A percentile compares a stretch with the other conserved stretches of the same genome.
Conservation (phyloP, 2,888 invertebrate species). For the Abrostola triplasia region DNA sequence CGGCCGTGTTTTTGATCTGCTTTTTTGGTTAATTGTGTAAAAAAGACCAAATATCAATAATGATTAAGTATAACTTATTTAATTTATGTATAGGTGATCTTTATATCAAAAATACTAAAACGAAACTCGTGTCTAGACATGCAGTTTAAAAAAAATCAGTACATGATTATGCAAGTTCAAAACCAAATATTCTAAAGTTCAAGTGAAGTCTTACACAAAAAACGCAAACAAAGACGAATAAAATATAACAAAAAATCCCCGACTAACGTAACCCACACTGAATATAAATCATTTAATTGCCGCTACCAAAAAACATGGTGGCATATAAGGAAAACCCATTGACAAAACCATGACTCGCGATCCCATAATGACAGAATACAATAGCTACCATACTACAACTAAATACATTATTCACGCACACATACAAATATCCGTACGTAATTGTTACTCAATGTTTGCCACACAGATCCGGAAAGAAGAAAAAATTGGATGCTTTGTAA, state of each 20-base stretch:
- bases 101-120: too few species aligned
- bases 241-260: neutral
- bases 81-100: too few species aligned
- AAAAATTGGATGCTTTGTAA: neutral
- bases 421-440: conserved; percentile 18
- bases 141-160: too few species aligned
- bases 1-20: too few species aligned
- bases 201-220: neutral
- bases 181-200: neutral
- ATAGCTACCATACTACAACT: conserved; percentile 24
- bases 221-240: neutral
- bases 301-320: neutral
- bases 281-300: neutral
- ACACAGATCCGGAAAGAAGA: conserved; percentile 9
- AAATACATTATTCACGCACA: conserved; percentile 17
- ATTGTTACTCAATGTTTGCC: conserved; percentile 22
- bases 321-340: conserved; percentile 48
- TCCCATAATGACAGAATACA: conserved; percentile 37
- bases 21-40: too few species aligned
- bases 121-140: too few species aligned
- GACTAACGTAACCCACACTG: neutral
- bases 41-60: too few species aligned
- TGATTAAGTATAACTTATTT: too few species aligned
- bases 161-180: neutral
- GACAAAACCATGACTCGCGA: conserved; percentile 37